phyloP scores from a whole-genome alignment of 1,140 invertebrate genomes.

The Cardiocondyla obscurior region DNA sequence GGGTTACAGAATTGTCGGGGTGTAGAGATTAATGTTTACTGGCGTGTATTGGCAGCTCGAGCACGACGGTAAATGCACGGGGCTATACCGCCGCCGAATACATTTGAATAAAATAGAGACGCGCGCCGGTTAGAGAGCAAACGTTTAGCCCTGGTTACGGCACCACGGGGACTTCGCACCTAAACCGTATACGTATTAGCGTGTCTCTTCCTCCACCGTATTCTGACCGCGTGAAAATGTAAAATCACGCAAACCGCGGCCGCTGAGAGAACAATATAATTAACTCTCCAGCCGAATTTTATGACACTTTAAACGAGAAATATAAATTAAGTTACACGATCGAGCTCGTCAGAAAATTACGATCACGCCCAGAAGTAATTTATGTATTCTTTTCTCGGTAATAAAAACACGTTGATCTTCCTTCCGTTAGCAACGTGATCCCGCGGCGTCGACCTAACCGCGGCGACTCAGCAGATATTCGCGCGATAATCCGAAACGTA shows the following conservation, averaged over 20 bases:
- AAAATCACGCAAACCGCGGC: neutral
- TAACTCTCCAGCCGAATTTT: too few relatives aligned
- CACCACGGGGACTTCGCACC: constrained; percentile 1
- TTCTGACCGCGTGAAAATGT: neutral
- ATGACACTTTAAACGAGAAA: too few relatives aligned
- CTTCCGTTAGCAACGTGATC: neutral
- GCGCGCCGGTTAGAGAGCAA: neutral
- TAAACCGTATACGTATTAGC: neutral
- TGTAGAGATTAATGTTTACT: constrained; percentile 36
- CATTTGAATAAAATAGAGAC: constrained; percentile 52
- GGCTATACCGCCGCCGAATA: constrained; percentile 33
- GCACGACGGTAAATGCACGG: constrained; percentile 9
- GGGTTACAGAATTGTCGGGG: constrained; percentile 30
- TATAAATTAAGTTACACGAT: too few relatives aligned
- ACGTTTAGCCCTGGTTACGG: constrained; percentile 8
- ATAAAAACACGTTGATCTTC: too few relatives aligned
- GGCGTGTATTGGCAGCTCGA: constrained; percentile 40
- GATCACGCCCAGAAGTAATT: too few relatives aligned
- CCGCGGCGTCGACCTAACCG: neutral
- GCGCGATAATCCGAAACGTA: too few relatives aligned
- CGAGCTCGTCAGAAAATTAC: too few relatives aligned
- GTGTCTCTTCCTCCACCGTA: neutral
- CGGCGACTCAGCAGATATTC: neutral
- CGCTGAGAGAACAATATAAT: too few relatives aligned
- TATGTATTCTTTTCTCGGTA: too few relatives aligned